A percentile compares a stretch with the other conserved stretches of the same genome.
Conservation (phyloP, 2,113 vertebrate species). For the Corythornis cristatus region DNA sequence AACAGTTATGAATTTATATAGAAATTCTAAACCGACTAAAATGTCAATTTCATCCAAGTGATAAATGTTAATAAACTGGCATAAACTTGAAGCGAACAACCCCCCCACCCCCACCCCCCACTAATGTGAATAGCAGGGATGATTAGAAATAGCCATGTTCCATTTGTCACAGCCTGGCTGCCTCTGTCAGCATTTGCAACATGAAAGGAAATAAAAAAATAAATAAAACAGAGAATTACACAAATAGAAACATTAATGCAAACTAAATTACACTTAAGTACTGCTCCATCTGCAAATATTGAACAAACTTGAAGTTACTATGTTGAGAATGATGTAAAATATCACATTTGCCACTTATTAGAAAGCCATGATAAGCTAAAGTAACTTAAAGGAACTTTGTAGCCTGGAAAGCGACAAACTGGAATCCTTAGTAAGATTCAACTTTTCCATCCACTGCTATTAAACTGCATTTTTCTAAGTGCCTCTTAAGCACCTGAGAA, state of each 20-base stretch:
- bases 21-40: constrained; percentile 39
- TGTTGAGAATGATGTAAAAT: neutral
- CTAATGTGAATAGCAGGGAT: neutral
- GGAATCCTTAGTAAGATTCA: neutral
- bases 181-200: neutral
- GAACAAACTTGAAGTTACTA: neutral
- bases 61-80: constrained; percentile 66
- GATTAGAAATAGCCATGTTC: constrained; percentile 1
- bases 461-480: constrained; percentile 5
- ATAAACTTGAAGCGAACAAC: constrained; percentile 25
- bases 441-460: neutral
- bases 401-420: neutral
- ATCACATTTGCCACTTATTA: neutral
- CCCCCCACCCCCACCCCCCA: neutral
- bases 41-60: constrained; percentile 47
- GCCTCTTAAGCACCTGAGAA: neutral
- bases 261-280: constrained; percentile 27
- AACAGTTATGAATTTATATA: constrained; percentile 45
- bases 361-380: neutral
- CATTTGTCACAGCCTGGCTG: neutral
- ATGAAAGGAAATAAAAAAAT: neutral
- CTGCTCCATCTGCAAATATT: neutral
- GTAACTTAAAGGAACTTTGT: neutral
- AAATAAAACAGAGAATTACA: neutral
- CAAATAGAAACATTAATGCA: constrained; percentile 7